These are phyloP conservation scores for Drosophila navojoa DNA, from an alignment of 1,140 invertebrate species.

Conservation along the genomic window DNA sequence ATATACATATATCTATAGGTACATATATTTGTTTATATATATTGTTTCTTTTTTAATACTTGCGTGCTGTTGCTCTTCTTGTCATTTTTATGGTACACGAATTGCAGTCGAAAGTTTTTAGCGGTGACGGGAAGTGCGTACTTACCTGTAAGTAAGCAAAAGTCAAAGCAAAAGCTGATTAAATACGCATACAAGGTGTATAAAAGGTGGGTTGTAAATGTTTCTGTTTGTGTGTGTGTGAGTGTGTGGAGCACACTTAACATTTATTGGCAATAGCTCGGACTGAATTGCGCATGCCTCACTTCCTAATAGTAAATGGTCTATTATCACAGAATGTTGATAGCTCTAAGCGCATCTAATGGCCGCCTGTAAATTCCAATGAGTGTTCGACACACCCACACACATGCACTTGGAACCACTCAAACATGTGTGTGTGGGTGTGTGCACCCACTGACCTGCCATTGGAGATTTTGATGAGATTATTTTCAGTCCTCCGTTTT, in stretches of 20 bases:
- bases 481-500: neutral
- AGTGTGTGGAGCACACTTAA: slow-evolving; percentile 53
- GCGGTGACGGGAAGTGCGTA: slow-evolving; percentile 62
- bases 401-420: neutral
- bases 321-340: slow-evolving; percentile 52
- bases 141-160: slow-evolving; percentile 77
- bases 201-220: neutral
- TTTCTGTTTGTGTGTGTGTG: neutral
- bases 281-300: slow-evolving; percentile 61
- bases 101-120: slow-evolving; percentile 77
- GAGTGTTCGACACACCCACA: neutral
- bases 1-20: slow-evolving; percentile 1
- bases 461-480: slow-evolving; percentile 8
- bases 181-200: slow-evolving; percentile 49
- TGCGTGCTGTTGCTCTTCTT: slow-evolving; percentile 30
- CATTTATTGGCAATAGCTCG: slow-evolving; percentile 67
- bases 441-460: slow-evolving; percentile 5
- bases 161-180: slow-evolving; percentile 71
- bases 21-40: slow-evolving; percentile 26
- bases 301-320: slow-evolving; percentile 66
- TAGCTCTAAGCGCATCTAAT: slow-evolving; percentile 42
- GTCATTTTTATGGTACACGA: slow-evolving; percentile 49
- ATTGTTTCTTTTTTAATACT: slow-evolving; percentile 36
- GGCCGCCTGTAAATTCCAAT: slow-evolving; percentile 25
- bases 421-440: slow-evolving; percentile 2